Conservation (phyloP, 2,888 invertebrate species). For the Gandaritis pyraliata region DNA sequence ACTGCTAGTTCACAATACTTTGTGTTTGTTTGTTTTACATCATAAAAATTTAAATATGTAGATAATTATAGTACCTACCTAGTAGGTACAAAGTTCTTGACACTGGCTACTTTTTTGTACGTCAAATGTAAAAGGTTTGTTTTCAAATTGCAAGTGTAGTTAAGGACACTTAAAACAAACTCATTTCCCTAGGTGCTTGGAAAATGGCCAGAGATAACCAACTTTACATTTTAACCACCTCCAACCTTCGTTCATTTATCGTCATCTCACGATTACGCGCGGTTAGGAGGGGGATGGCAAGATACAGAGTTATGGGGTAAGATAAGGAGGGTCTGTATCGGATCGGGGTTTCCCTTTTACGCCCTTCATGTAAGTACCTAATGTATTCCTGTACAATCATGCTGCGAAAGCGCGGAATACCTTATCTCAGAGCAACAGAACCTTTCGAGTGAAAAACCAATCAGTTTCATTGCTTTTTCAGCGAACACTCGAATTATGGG, state of each 20-base stretch:
- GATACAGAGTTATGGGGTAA: constrained; percentile 24
- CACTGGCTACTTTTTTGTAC: background rate
- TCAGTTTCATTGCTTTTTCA: constrained; percentile 26
- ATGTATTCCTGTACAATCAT: constrained; percentile 30
- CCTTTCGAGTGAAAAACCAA: constrained; percentile 24
- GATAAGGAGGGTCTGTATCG: constrained; percentile 26
- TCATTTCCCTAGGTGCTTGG: constrained; percentile 40
- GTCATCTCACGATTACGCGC: constrained; percentile 41
- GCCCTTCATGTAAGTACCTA: constrained; percentile 27
- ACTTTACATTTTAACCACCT: constrained; percentile 47
- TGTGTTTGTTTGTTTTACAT: too few species aligned
- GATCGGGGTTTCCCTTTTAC: constrained; percentile 21
- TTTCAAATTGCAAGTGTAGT: constrained; percentile 12
- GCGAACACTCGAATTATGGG: constrained; percentile 15
- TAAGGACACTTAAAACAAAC: constrained; percentile 26
- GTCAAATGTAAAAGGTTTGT: background rate
- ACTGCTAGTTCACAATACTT: too few species aligned
- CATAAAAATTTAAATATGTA: too few species aligned
- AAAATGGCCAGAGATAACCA: constrained; percentile 50
- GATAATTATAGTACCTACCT: too few species aligned
- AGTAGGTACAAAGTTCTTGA: too few species aligned
- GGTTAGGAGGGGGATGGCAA: constrained; percentile 21
- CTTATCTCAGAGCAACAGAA: constrained; percentile 18
- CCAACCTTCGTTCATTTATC: constrained; percentile 51
- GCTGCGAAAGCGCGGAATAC: constrained; percentile 16